Evolutionary conservation across 1,140 invertebrate species (phyloP), one percentile per base, ranked within the genome.

Genomic region (Drosophila mojavensis): DNA sequence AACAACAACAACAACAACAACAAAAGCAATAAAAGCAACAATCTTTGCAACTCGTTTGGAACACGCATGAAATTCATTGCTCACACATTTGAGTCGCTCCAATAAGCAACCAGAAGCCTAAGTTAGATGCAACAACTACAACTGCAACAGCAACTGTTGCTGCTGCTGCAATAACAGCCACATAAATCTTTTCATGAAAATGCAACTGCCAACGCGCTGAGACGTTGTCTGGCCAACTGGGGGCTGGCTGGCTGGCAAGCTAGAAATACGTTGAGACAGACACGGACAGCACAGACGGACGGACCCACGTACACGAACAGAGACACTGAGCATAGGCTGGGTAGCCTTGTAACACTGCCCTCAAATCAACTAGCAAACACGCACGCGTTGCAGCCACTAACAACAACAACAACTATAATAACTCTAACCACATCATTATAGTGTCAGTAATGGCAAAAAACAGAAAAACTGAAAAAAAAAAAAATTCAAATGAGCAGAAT

Each of bases 301-400:
- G 4, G 5, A 30, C 4, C 1, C 28, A 30, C 28, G 28, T 30
- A 6, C 69, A 6, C 69, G 64, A 20, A 13, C 13, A 5, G 13
- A 26, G 58, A 50, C 43, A 30, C 47, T 9, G 62, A 43, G 45
- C 51, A 24, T 24, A 65, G 77, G 70, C 75, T 78, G 64, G 78
- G 54, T 64, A 88, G 83, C 83, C 83, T 88, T 88, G 83, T 88
- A 88, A 88, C 84, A 88, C 79, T 89, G 83, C 83, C 83, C 83
- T 83, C 83, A 88, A 86, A 88, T 78, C 65, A 61, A 69, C 62
- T 86, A 60, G 72, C 69, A 70, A 85, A 55, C 79, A 88, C 84
- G 84, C 84, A 86, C 83, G 65, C 72, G 71, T 64, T 76, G 26
- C 58, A 66, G 62, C 43, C 61, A 55, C 28, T 45, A 65, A 33